Percentiles rank a stretch among this genome's conserved stretches.
Evolutionary conservation across 92 coral and sea anemone genomes (phyloP).

Genomic region (Palythoa caribaeorum): DNA sequence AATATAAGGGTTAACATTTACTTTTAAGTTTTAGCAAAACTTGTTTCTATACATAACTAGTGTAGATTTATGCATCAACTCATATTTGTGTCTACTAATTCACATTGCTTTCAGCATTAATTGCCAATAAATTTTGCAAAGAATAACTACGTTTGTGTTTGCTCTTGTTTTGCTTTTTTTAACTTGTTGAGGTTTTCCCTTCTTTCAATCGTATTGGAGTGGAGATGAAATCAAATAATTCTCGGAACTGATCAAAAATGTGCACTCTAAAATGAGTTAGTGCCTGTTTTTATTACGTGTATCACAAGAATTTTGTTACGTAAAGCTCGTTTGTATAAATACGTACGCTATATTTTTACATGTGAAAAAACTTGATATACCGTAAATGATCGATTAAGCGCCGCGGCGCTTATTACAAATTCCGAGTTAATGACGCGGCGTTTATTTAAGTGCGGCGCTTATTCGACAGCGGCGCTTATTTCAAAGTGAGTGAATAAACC

Average conservation of each 20-base stretch:
- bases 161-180: neutral
- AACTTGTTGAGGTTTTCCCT: too few relatives aligned
- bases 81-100: neutral
- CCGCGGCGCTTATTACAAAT: conserved; percentile 70
- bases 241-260: too few relatives aligned
- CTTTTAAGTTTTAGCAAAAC: neutral
- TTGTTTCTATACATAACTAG: neutral
- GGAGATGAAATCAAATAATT: too few relatives aligned
- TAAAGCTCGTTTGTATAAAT: too few relatives aligned
- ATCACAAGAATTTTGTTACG: too few relatives aligned
- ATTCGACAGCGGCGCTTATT: conserved; percentile 10
- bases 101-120: conserved; percentile 4
- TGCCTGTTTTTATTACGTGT: neutral
- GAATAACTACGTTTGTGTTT: neutral
- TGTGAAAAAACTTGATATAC: too few relatives aligned
- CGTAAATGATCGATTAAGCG: conserved; percentile 67
- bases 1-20: neutral
- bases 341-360: too few relatives aligned
- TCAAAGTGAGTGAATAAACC: neutral
- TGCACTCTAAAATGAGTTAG: neutral
- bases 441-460: conserved; percentile 7
- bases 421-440: conserved; percentile 24
- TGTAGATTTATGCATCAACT: neutral
- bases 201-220: too few relatives aligned
- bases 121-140: conserved; percentile 24